Conservation (phyloP, 2,888 invertebrate species). For the Dryomyza anilis region DNA sequence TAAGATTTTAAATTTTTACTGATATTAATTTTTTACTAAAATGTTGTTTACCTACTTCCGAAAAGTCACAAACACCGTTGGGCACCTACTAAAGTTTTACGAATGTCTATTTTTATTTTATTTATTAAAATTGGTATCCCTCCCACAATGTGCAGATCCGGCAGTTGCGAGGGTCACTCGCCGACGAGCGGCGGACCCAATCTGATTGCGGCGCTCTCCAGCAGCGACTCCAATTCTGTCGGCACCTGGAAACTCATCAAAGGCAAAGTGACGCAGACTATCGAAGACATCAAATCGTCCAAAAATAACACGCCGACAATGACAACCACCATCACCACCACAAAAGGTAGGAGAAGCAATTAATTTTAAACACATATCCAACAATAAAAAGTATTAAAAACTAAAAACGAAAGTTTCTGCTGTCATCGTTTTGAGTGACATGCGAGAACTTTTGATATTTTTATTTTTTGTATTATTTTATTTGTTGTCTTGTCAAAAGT, state of each 20-base stretch:
- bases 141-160: conserved; percentile 48
- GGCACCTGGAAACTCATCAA: conserved; percentile 61
- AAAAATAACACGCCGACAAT: conserved; percentile 42
- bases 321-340: conserved; percentile 29
- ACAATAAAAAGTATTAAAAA: background rate
- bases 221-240: conserved; percentile 48
- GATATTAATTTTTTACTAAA: no score
- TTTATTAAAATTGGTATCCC: no score
- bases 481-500: no score
- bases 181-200: conserved; percentile 49
- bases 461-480: no score
- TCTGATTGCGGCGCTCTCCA: conserved; percentile 47
- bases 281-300: conserved; percentile 61
- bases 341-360: conserved; percentile 34
- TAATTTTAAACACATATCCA: background rate
- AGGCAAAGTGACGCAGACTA: conserved; percentile 59
- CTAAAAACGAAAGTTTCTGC: background rate
- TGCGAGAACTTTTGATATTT: background rate
- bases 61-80: no score
- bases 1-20: no score
- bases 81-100: no score
- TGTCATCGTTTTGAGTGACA: background rate
- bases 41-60: no score
- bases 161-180: conserved; percentile 55
- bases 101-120: no score